Evolutionary conservation across 2,888 invertebrate genomes (phyloP), one percentile per base, ranked within the genome.

Genomic region (Portevinia maculata): DNA sequence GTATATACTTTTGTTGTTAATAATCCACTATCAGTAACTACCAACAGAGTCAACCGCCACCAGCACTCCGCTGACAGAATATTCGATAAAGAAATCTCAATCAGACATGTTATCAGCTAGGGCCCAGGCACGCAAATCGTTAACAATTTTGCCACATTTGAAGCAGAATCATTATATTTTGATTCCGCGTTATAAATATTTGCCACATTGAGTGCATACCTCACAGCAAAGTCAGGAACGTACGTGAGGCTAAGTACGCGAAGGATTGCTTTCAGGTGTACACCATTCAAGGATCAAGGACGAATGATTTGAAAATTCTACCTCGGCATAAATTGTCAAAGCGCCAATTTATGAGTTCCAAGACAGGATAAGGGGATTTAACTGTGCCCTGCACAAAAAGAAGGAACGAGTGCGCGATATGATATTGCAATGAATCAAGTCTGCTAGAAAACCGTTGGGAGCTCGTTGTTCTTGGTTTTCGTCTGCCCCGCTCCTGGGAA

Each of bases 131-230:
- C 28, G 9, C 21, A 41, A 65, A 30, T 48, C 53, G 62, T 32
- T 59, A 52, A 13, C 50, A 44, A 62, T 41, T 48, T 41, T 52
- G 11, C 48, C 37, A 52, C 64, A 62, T 50, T 62, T 70, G 64
- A 41, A 64, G 59, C 44, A 5, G 24, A 37, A 76, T 81, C 64
- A 81, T 81, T 81, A 81, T 81, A 75, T n/a, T n/a, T n/a, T 59
- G 81, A 81, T 76, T 76, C 39, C 76, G 70, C 70, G 46, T 81
- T 64, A 65, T 81, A 81, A 71, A 81, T 81, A 76, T 76, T 76
- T 81, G 59, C 15, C 32, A 34, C 46, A 37, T 28, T 30, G 30
- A 21, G 41, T 30, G n/a, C 24, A 30, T 11, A 15, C 9, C 34
- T 7, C 9, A 9, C 17, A 28, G 7, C 34, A 17, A 17, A 2